Evolutionary conservation across 2,797 vertebrate genomes (phyloP), one percentile per base, ranked within the genome.

Genomic region (Gymnoscopelus microlampas): DNA sequence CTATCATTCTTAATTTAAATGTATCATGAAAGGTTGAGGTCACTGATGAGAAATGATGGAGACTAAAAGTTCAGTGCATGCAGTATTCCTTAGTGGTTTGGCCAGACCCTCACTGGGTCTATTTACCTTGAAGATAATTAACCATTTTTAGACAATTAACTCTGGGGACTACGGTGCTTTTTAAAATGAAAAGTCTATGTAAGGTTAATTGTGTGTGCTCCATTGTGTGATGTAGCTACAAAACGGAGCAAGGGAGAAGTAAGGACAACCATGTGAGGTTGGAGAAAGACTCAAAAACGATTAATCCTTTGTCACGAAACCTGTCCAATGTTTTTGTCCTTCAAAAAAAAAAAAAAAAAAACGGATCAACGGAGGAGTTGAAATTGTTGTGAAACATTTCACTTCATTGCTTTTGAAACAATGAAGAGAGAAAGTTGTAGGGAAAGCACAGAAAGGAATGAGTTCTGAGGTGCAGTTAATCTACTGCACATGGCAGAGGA

Each of bases 81-180:
- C 26, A 70, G 48, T 58, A 29, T 69, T 89, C 77, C 80, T 81
- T 76, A 85, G 73, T 76, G 78, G 85, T 87, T 85, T 69, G 74
- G 70, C 80, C 71, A 85, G 80, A 81, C 78, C 77, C 79, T 68
- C 75, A 70, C 79, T 87, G 86, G 86, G 83, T 87, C 83, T 78
- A 86, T 86, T 88, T 87, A 88, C 64, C 39, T 15, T 15, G 11
- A 60, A 67, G 81, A 81, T 65, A 68, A 71, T 64, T 64, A 64
- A 83, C 87, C 88, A 91, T 90, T 90, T 92, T 87, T 90, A 91
- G 89, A 88, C 66, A 78, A 89, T 91, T 90, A 92, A 87, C 86
- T 86, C 82, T 82, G 77, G 76, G 65, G 78, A 77, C 73, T 83
- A 82, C 72, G 87, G 81, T 78, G 84, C 80, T 88, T 86, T 24